A percentile compares a stretch with the other conserved stretches of the same genome.
Evolutionary conservation across 2,113 vertebrate genomes (phyloP).

Genomic region (Engraulis encrasicolus): DNA sequence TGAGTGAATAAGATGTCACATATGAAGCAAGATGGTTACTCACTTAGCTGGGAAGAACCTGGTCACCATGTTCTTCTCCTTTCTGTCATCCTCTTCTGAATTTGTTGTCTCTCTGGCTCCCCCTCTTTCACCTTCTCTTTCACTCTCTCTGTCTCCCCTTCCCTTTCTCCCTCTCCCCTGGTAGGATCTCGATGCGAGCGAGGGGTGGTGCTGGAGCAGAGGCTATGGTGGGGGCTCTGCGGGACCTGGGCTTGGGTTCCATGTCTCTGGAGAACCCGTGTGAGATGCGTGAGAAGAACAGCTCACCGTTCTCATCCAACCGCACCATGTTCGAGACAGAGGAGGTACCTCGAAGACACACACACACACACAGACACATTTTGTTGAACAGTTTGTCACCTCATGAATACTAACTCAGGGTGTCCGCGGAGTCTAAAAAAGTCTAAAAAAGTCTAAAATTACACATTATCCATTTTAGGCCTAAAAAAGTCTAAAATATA

Average conservation of each 20-base stretch:
- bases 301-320: conserved; percentile 90
- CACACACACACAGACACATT: not conserved
- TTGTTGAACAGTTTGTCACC: too few species aligned
- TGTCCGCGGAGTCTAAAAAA: too few species aligned
- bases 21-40: too few species aligned
- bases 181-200: conserved; percentile 74
- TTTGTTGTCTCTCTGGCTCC: not conserved
- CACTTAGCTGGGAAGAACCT: too few species aligned
- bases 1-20: not conserved
- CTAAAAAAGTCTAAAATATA: too few species aligned
- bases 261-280: conserved; percentile 85
- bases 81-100: too few species aligned
- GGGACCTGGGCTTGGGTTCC: conserved; percentile 76
- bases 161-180: not conserved
- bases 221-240: conserved; percentile 67
- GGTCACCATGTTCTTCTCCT: too few species aligned
- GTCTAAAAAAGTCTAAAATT: too few species aligned
- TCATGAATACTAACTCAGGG: too few species aligned
- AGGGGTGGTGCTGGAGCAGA: conserved; percentile 70
- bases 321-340: conserved; percentile 93
- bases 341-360: conserved; percentile 72
- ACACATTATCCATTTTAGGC: too few species aligned
- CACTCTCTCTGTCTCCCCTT: not conserved
- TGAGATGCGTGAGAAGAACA: conserved; percentile 81
- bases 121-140: not conserved